A percentile compares a stretch with the other conserved stretches of the same genome.
Conservation (phyloP, 2,797 vertebrate genomes). For the Amblyopsis hoosieri region DNA sequence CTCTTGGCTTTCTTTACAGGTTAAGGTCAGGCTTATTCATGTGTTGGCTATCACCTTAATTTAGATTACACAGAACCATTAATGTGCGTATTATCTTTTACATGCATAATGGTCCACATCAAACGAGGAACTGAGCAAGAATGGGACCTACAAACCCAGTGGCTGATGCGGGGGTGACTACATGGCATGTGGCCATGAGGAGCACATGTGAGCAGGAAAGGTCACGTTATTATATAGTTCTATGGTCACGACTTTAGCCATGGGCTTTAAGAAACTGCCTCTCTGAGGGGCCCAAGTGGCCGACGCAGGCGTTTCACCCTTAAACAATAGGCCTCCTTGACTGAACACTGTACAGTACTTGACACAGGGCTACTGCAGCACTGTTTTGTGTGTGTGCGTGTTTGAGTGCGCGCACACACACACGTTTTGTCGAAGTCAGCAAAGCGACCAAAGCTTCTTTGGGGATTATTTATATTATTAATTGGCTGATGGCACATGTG, state of each 20-base stretch:
- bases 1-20: slow-evolving; percentile 28
- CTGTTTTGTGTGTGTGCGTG: not conserved
- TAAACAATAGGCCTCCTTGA: slow-evolving; percentile 52
- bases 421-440: slow-evolving; percentile 60
- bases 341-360: slow-evolving; percentile 15
- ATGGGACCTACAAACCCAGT: slow-evolving; percentile 28
- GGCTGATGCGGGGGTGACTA: slow-evolving; percentile 27
- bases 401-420: slow-evolving; percentile 21
- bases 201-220: slow-evolving; percentile 61
- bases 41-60: slow-evolving; percentile 33
- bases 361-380: slow-evolving; percentile 24
- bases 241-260: slow-evolving; percentile 34
- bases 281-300: slow-evolving; percentile 44
- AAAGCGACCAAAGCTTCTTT: slow-evolving; percentile 65
- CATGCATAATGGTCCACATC: not conserved
- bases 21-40: slow-evolving; percentile 29
- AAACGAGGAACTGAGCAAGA: not conserved
- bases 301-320: slow-evolving; percentile 32
- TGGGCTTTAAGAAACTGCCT: slow-evolving; percentile 29
- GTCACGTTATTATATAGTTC: slow-evolving; percentile 16
- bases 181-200: slow-evolving; percentile 35
- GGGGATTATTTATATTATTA: slow-evolving; percentile 60
- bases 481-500: slow-evolving; percentile 46
- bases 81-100: too few relatives aligned
- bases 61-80: slow-evolving; percentile 28